phyloP scores from a whole-genome alignment of 2,113 vertebrate genomes.

The Petrocephalus zakoni region DNA sequence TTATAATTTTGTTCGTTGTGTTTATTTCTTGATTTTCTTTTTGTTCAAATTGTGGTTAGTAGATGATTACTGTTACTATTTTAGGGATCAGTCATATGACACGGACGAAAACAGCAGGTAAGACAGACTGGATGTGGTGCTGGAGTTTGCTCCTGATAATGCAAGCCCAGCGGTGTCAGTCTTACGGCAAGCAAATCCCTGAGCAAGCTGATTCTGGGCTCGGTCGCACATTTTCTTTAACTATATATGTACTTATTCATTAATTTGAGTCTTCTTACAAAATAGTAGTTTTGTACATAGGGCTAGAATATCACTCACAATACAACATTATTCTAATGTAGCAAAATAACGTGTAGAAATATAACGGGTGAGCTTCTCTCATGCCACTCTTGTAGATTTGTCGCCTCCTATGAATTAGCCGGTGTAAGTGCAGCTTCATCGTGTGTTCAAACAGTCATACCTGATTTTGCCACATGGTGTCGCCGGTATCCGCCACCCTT shows the following conservation, averaged over 20 bases:
- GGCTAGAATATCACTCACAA: background rate
- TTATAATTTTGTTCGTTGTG: conserved; percentile 43
- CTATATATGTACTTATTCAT: background rate
- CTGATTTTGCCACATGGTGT: background rate
- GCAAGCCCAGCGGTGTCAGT: background rate
- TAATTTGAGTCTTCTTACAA: background rate
- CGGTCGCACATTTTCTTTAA: background rate
- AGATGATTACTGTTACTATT: background rate
- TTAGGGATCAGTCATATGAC: background rate
- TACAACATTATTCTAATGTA: background rate
- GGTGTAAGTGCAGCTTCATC: background rate
- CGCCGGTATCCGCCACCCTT: background rate
- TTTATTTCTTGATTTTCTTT: conserved; percentile 19
- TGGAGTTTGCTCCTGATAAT: background rate
- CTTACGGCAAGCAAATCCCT: background rate
- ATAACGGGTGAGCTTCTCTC: background rate
- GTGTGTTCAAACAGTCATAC: background rate
- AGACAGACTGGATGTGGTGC: background rate
- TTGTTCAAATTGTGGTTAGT: background rate
- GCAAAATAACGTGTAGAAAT: background rate
- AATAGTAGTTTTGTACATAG: background rate
- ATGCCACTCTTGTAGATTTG: background rate
- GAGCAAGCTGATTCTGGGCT: background rate
- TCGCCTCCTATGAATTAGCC: background rate
- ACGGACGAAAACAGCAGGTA: background rate